phyloP scores from a whole-genome alignment of 2,113 vertebrate genomes.

The Dolichallabes microphthalmus region DNA sequence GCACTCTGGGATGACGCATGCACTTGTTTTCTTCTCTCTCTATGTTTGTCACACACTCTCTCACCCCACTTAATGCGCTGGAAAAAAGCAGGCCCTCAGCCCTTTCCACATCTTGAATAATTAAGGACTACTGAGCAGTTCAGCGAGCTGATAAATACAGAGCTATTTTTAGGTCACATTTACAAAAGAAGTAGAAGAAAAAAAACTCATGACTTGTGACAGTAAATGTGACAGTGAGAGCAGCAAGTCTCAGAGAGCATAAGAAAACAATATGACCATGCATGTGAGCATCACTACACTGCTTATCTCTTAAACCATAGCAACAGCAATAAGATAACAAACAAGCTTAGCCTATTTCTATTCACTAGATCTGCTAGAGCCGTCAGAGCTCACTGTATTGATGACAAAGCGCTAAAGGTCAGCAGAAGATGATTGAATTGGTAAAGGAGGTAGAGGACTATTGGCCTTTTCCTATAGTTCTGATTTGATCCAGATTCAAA shows the following conservation, averaged over 20 bases:
- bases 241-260: background rate
- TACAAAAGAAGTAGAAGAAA: slow-evolving; percentile 34
- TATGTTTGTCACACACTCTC: slow-evolving; percentile 43
- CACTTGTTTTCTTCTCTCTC: slow-evolving; percentile 54
- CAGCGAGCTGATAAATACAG: slow-evolving; percentile 61
- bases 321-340: slow-evolving; percentile 1
- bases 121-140: slow-evolving; percentile 66
- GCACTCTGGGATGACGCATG: slow-evolving; percentile 59
- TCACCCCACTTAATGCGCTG: slow-evolving; percentile 45
- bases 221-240: background rate
- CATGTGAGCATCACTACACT: background rate
- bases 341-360: slow-evolving; percentile 5
- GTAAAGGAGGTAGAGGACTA: background rate
- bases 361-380: background rate
- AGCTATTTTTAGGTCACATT: slow-evolving; percentile 63
- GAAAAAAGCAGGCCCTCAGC: slow-evolving; percentile 57
- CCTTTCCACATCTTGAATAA: slow-evolving; percentile 71
- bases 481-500: slow-evolving; percentile 55
- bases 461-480: background rate
- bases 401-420: slow-evolving; percentile 4
- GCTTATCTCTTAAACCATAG: background rate
- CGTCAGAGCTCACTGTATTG: background rate
- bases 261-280: slow-evolving; percentile 1
- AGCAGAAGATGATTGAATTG: slow-evolving; percentile 16
- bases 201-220: slow-evolving; percentile 56